These are phyloP conservation scores for Sus scrofa DNA, from an alignment of 2,113 vertebrate genomes.

Conservation along the genomic window T2T-Sscrofa CM000827.6:90123001-90123500, in stretches of 20 bases:
- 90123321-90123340: neutral
- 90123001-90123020: neutral
- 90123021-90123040: neutral
- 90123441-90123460: neutral
- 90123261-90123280: neutral
- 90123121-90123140: neutral
- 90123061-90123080: neutral
- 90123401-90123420: neutral
- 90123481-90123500: neutral
- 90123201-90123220: neutral
- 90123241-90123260: neutral
- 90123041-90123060: neutral
- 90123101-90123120: neutral
- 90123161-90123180: neutral
- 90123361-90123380: neutral
- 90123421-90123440: neutral
- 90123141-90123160: neutral
- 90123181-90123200: neutral
- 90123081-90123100: neutral
- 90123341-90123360: neutral
- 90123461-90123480: neutral
- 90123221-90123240: neutral
- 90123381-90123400: neutral
- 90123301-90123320: neutral
- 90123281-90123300: neutral